A percentile compares a stretch with the other conserved stretches of the same genome.
phyloP scores from a whole-genome alignment of 2,888 invertebrate genomes.

The Athalia cordata region DNA sequence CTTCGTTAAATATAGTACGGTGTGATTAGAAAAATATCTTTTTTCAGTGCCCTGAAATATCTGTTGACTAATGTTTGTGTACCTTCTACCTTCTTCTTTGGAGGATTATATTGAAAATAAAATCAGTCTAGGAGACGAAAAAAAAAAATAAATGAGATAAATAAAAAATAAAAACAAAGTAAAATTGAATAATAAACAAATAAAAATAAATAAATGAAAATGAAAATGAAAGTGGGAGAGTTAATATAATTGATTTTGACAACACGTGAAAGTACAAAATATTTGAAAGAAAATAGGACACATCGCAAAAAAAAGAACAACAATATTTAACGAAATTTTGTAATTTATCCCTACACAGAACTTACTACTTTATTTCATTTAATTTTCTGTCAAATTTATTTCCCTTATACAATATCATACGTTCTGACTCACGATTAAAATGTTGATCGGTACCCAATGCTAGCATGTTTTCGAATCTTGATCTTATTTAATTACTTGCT shows the following conservation, averaged over 20 bases:
- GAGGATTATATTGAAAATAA: slow-evolving; percentile 10
- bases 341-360: slow-evolving; percentile 7
- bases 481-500: neutral
- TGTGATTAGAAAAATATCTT: slow-evolving; percentile 8
- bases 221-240: neutral
- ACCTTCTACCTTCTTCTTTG: slow-evolving; percentile 19
- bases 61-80: slow-evolving; percentile 41
- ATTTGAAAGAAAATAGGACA: slow-evolving; percentile 31
- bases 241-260: slow-evolving; percentile 7
- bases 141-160: slow-evolving; percentile 40
- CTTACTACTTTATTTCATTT: neutral
- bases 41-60: slow-evolving; percentile 33
- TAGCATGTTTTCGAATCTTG: neutral
- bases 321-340: slow-evolving; percentile 14
- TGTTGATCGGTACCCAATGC: slow-evolving; percentile 31
- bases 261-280: slow-evolving; percentile 41
- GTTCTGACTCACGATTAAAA: slow-evolving; percentile 10
- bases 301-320: neutral
- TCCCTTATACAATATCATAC: neutral
- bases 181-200: neutral
- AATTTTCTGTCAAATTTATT: neutral
- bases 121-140: slow-evolving; percentile 17
- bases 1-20: neutral
- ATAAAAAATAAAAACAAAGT: slow-evolving; percentile 15
- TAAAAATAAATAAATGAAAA: slow-evolving; percentile 4